Evolutionary conservation across 2,113 vertebrate species (phyloP).

Genomic region (Proteles cristata): DNA sequence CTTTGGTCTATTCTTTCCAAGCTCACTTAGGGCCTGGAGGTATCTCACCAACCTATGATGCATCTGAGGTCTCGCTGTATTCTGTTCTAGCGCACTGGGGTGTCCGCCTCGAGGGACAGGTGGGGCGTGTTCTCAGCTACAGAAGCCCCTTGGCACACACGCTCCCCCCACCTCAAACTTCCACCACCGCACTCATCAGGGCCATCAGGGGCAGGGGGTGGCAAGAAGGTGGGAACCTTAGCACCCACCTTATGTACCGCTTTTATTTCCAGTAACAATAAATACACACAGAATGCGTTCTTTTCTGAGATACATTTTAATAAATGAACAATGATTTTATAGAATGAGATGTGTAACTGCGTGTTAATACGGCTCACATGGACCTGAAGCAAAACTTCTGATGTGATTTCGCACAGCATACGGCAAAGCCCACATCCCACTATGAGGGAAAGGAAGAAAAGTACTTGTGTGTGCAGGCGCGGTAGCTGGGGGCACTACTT

Average conservation of each 20-base stretch:
- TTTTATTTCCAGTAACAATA: constrained; percentile 62
- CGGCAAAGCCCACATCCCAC: constrained; percentile 43
- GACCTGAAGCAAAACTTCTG: constrained; percentile 7
- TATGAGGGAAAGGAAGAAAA: constrained; percentile 49
- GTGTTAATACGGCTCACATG: constrained; percentile 23
- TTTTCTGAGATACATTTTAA: constrained; percentile 61
- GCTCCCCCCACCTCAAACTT: no score
- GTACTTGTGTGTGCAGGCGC: neutral
- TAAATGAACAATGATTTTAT: constrained; percentile 57
- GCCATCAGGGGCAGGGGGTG: neutral
- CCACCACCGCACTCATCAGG: neutral
- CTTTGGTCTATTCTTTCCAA: neutral
- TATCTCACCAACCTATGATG: neutral
- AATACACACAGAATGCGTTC: constrained; percentile 15
- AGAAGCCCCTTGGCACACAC: neutral
- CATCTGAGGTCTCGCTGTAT: neutral
- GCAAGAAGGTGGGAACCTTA: constrained; percentile 33
- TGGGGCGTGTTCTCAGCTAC: neutral
- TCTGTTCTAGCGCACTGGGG: neutral
- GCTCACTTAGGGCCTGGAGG: neutral
- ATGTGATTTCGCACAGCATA: constrained; percentile 54
- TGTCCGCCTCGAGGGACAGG: neutral
- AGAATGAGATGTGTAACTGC: constrained; percentile 52
- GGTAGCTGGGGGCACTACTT: neutral
- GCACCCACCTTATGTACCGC: neutral